These are phyloP conservation scores for Latrodectus hesperus DNA, from an alignment of 2,888 invertebrate genomes.

Conservation along the genomic window DNA sequence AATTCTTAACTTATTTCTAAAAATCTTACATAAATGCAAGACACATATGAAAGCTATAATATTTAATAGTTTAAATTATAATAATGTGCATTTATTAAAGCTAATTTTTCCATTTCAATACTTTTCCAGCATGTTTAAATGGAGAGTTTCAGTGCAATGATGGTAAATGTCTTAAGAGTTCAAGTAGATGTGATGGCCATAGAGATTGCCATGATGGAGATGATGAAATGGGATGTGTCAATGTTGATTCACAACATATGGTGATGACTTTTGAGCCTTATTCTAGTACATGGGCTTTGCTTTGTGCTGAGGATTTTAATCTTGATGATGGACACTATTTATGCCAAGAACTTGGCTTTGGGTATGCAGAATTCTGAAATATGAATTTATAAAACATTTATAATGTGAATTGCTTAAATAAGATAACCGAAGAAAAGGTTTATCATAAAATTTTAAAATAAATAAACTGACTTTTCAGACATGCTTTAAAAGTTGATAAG, in stretches of 20 bases:
- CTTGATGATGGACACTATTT: slow-evolving; percentile 68
- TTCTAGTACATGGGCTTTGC: slow-evolving; percentile 64
- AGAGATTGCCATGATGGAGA: slow-evolving; percentile 71
- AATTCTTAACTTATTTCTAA: no score
- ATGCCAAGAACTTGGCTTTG: slow-evolving; percentile 70
- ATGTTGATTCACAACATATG: slow-evolving; percentile 66
- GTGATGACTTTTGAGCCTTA: slow-evolving; percentile 68
- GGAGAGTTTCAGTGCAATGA: slow-evolving; percentile 68
- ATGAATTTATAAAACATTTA: background rate
- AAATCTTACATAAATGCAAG: no score
- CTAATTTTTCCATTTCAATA: no score
- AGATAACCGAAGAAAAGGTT: background rate
- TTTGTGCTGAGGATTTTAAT: slow-evolving; percentile 69
- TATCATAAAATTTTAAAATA: background rate
- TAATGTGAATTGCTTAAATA: background rate
- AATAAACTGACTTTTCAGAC: slow-evolving; percentile 22
- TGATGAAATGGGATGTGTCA: slow-evolving; percentile 71
- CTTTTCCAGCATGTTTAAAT: slow-evolving; percentile 42
- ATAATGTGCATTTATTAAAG: no score
- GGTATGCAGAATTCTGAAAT: slow-evolving; percentile 28
- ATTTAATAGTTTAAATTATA: no score
- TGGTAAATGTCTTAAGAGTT: slow-evolving; percentile 68
- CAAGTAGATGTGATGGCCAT: slow-evolving; percentile 79
- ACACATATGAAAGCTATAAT: no score
- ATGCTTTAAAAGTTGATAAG: slow-evolving; percentile 53